Base-by-base conservation (phyloP, 1,140 invertebrate genomes). In the Palaemon carinicauda region DNA sequence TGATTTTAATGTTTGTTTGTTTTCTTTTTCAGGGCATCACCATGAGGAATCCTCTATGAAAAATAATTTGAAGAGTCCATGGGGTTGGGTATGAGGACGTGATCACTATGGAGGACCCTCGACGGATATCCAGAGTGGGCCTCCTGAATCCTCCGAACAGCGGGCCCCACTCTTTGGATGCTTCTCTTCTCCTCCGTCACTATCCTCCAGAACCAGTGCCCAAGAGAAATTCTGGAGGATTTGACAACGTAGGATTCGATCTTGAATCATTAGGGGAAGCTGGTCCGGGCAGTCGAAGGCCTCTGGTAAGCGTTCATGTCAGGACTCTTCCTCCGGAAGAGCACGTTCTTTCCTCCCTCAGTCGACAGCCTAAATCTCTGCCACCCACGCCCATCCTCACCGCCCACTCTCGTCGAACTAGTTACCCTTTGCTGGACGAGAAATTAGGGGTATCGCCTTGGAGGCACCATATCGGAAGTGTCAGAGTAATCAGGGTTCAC, bases 241-340 rank as follows among this genome's bases (percentile, higher is more conserved):
- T 83, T 33, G 82, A 83, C 31, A 83, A 83, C 31, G 82, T 83
- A 1, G 82, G 82, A 5, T 84, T 84, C 54, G 82, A 84, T 73
- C 29, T 84, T 24, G 82, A 84, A 21, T 56, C 52, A 17, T 52
- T 84, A 2, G 74, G 82, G 15, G 82, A 84, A 19, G 80, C 53
- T 29, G 33, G 53, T 24, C 73, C 73, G 1, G 82, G 73, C 1
- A 77, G 82, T 51, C 82, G 82, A 3, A 73, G 82, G 7, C 73
- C 82, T 21, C 21, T 84, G 29, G 73, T 84, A 14, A 78, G 82
- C 53, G 82, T 84, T 19, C 53, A 84, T 33, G 52, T 65, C 19
- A 56, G 82, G 52, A 84, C 82, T 14, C 82, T 78, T 9, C 73
- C 73, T 3, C 82, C 82, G 9, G 82, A 85, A 53, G 53, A 85